Evolutionary conservation across 2,113 vertebrate species (phyloP).

Genomic region (Pterocles orientalis): DNA sequence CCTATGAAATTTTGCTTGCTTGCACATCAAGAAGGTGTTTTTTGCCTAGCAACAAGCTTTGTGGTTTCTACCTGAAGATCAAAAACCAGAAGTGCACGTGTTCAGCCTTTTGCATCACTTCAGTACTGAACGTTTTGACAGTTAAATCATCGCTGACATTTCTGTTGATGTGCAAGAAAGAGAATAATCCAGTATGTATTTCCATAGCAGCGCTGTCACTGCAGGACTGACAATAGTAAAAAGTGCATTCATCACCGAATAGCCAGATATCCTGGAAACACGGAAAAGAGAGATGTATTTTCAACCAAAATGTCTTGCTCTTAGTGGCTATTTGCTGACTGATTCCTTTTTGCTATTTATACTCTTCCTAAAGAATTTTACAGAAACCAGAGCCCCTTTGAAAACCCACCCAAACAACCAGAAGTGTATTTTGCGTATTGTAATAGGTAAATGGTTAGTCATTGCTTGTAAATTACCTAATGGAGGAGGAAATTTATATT

Average conservation of each 20-base stretch:
- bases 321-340: not conserved
- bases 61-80: not conserved
- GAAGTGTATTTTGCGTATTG: constrained; percentile 15
- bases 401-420: constrained; percentile 23
- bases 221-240: not conserved
- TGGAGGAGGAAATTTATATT: not conserved
- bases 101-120: constrained; percentile 33
- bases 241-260: not conserved
- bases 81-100: not conserved
- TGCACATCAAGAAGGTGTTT: not conserved
- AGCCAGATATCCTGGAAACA: not conserved
- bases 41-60: constrained; percentile 13
- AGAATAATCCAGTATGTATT: constrained; percentile 27
- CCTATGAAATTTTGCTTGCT: not conserved
- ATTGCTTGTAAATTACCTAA: not conserved
- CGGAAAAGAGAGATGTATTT: not conserved
- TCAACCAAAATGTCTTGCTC: not conserved
- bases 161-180: not conserved
- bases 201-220: not conserved
- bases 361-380: not conserved
- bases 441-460: constrained; percentile 40
- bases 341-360: constrained; percentile 7
- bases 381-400: not conserved
- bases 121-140: not conserved
- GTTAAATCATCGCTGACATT: constrained; percentile 28